These are phyloP conservation scores for Bursaphelenchus okinawaensis DNA, from an alignment of 2,888 invertebrate species.

Conservation along the genomic window DNA sequence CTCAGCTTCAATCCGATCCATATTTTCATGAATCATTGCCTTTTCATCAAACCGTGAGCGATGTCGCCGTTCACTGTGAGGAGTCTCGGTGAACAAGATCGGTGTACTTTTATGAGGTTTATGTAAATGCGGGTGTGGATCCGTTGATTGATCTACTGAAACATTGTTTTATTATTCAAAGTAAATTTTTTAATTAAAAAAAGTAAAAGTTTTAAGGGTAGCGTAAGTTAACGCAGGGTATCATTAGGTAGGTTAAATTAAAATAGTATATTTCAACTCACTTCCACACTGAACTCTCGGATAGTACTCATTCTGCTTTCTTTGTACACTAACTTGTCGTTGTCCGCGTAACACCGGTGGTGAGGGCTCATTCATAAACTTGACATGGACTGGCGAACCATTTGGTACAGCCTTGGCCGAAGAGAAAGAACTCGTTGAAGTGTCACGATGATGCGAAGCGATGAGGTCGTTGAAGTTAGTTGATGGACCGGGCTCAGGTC, in stretches of 20 bases:
- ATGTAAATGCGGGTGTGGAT: background rate
- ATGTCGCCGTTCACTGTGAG: slow-evolving; percentile 10
- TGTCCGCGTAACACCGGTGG: background rate
- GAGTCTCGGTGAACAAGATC: slow-evolving; percentile 4
- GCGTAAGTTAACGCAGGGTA: too few species aligned
- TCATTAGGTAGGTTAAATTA: too few species aligned
- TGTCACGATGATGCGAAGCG: background rate
- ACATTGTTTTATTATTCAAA: background rate
- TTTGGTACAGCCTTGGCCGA: background rate
- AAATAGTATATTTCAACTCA: too few species aligned
- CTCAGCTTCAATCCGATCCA: slow-evolving; percentile 52
- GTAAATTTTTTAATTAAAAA: too few species aligned
- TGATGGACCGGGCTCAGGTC: background rate
- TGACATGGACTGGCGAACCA: background rate
- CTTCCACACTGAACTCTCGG: background rate
- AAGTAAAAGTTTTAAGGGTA: too few species aligned
- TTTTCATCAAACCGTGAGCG: slow-evolving; percentile 11
- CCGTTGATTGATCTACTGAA: slow-evolving; percentile 9
- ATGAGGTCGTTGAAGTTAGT: background rate
- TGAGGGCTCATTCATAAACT: background rate
- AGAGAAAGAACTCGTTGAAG: background rate
- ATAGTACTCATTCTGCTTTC: background rate
- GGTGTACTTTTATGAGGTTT: slow-evolving; percentile 1
- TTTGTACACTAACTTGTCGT: background rate
- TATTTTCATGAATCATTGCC: slow-evolving; percentile 35